Evolutionary conservation across 2,797 vertebrate genomes (phyloP), one percentile per base, ranked within the genome.

Genomic region (Hyperoplus immaculatus): DNA sequence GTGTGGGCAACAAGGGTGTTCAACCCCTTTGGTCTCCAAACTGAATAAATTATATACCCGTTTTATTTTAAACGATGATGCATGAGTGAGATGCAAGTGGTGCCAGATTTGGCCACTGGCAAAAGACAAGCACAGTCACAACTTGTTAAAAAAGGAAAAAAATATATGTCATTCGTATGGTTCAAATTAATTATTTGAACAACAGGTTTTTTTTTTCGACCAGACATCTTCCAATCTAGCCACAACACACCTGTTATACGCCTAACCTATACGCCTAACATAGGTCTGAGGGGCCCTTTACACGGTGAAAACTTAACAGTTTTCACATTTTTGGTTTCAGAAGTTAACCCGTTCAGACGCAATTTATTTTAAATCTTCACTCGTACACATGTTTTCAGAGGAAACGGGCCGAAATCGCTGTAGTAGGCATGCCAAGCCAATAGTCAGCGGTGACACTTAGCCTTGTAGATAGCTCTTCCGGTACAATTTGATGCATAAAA

Each of bases 211-310:
- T 56, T 66, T 63, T 59, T 69, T 6, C 14, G 16, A 12, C 4
- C 10, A 10, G 21, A 21, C 53, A 58, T 47, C 29, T 21, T 18
- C 77, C 47, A 21, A 29, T 70, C 75, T 73, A 50, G 70, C 77
- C 72, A 78, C 59, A 75, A 21, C 72, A 85, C 87, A 92, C 88
- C 89, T 91, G 91, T 91, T 90, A 21, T 21, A 21, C 21, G 21
- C 21, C 21, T 21, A 21, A 21, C 21, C 21, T 21, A 21, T 21
- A 21, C 21, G 84, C 69, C 72, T 41, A 78, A 77, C 75, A 82
- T 58, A 77, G 76, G 67, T 85, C 29, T 29, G 29, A 29, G 29
- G 29, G 29, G 29, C 29, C 29, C 29, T 29, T 29, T 29, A 29
- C 29, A 29, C 29, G 29, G 29, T 29, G 29, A 29, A 29, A 29